These are phyloP conservation scores for Clavelina lepadiformis DNA, from an alignment of 23 tunicate genomes.

Conservation along the genomic window DNA sequence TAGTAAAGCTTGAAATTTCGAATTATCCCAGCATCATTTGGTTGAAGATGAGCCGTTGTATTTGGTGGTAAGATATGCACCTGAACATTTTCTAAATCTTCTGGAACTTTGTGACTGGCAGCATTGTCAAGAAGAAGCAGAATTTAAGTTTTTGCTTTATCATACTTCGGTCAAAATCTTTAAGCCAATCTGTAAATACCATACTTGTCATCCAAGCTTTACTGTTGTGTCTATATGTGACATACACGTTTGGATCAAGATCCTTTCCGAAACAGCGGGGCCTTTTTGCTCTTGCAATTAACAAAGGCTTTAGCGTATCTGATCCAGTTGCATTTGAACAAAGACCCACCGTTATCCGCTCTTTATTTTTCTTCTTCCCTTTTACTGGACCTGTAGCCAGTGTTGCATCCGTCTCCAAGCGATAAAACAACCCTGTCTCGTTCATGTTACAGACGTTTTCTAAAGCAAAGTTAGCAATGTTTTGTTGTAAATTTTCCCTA, in stretches of 20 bases:
- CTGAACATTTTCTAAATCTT: constrained; percentile 4
- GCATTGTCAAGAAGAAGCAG: constrained; percentile 7
- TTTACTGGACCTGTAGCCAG: constrained; percentile 11
- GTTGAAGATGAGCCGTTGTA: constrained; percentile 11
- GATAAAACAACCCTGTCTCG: not conserved
- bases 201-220: constrained; percentile 8
- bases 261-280: constrained; percentile 11
- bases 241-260: constrained; percentile 5
- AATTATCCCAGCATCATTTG: constrained; percentile 16
- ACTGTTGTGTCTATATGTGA: constrained; percentile 9
- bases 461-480: constrained; percentile 15
- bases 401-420: not conserved
- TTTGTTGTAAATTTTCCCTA: constrained; percentile 13
- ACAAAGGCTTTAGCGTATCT: constrained; percentile 7
- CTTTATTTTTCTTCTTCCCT: constrained; percentile 2
- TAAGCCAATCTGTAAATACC: constrained; percentile 13
- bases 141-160: constrained; percentile 9
- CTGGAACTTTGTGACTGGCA: constrained; percentile 14
- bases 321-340: constrained; percentile 10
- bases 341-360: constrained; percentile 2
- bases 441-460: constrained; percentile 3
- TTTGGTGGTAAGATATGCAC: constrained; percentile 13
- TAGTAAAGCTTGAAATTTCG: constrained; percentile 11
- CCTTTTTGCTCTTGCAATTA: constrained; percentile 15
- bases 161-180: constrained; percentile 13